These are phyloP conservation scores for Athrips mouffetella DNA, from an alignment of 2,888 invertebrate species.

Conservation along the genomic window DNA sequence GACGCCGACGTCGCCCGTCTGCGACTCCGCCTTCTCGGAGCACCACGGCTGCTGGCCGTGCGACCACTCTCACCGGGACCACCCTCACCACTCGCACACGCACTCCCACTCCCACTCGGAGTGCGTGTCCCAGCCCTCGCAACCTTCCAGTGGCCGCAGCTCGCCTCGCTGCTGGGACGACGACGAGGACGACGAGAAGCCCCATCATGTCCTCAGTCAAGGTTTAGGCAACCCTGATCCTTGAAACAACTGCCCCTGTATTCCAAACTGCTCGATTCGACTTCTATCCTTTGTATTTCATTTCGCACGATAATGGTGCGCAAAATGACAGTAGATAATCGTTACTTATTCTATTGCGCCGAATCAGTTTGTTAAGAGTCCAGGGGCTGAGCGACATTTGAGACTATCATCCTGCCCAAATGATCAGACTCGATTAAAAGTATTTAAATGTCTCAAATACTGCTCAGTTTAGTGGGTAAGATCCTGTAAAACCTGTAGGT, in stretches of 20 bases:
- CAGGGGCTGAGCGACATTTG: slow-evolving; percentile 27
- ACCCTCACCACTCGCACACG: slow-evolving; percentile 14
- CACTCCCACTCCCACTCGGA: slow-evolving; percentile 45
- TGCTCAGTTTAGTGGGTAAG: slow-evolving; percentile 43
- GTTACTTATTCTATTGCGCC: too few relatives aligned
- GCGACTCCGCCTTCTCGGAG: slow-evolving; percentile 73
- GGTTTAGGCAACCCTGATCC: slow-evolving; percentile 49
- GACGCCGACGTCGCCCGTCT: slow-evolving; percentile 70
- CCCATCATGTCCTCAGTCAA: slow-evolving; percentile 65
- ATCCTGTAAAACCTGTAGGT: slow-evolving; percentile 38
- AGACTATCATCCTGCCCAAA: too few relatives aligned
- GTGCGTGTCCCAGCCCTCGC: slow-evolving; percentile 62
- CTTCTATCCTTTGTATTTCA: too few relatives aligned
- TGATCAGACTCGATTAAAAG: too few relatives aligned
- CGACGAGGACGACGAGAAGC: slow-evolving; percentile 63
- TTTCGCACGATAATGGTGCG: too few relatives aligned
- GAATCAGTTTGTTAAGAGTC: too few relatives aligned
- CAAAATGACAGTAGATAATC: too few relatives aligned
- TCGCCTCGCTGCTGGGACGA: slow-evolving; percentile 70
- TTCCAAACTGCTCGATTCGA: slow-evolving; percentile 9
- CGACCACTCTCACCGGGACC: slow-evolving; percentile 60
- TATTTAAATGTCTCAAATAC: slow-evolving; percentile 49
- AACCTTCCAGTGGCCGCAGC: slow-evolving; percentile 66
- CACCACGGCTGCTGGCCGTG: slow-evolving; percentile 73
- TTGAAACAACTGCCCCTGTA: too few relatives aligned